Base-by-base conservation (phyloP, 2,113 vertebrate species). In the Rhinoderma darwinii region DNA sequence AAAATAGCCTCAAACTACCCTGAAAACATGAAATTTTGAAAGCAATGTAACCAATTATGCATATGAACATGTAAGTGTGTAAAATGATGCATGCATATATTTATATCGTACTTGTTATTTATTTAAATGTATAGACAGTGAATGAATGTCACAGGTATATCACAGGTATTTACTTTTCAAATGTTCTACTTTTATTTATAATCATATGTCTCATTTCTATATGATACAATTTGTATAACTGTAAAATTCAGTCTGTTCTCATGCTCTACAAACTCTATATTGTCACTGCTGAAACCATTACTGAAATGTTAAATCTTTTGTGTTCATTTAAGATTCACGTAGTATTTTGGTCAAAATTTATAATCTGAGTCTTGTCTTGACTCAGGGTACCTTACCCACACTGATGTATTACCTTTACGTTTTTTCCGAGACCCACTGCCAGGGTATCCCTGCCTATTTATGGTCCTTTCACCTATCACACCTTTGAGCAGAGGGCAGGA, bases 1-100 rank as follows among this genome's bases (percentile, higher is more conserved):
- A 84, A 84, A 84, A 84, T 84, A 84, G 83, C 83, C 83, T 76
- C 83, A 41, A 84, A 84, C 83, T 59, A 75, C 83, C 83, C 83
- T 32, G 83, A 84, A 41, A 84, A 84, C 83, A 84, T 84, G 27
- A 41, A 61, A 84, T 76, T 75, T 74, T 75, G 70, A 84, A 75
- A 84, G 70, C 70, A 59, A 32, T 43, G 70, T 51, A 61, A 41
- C 70, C 72, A 84, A 84, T 84, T 84, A 84, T 43, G 51, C 47
- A 84, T 59, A 59, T 76, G 51, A 84, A 66, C 41, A 82, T 82
- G 82, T 73, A 51, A 59, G 70, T 75, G 35, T 76, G 39, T 76
- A 41, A 37, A 74, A 73, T 72, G 56, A 82, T 51, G 82, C 61
- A 70, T 70, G 18, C 44, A 70, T 72, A 83, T 70, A 70, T 83